phyloP scores from a whole-genome alignment of 2,113 vertebrate genomes.

The Ictalurus furcatus region DNA sequence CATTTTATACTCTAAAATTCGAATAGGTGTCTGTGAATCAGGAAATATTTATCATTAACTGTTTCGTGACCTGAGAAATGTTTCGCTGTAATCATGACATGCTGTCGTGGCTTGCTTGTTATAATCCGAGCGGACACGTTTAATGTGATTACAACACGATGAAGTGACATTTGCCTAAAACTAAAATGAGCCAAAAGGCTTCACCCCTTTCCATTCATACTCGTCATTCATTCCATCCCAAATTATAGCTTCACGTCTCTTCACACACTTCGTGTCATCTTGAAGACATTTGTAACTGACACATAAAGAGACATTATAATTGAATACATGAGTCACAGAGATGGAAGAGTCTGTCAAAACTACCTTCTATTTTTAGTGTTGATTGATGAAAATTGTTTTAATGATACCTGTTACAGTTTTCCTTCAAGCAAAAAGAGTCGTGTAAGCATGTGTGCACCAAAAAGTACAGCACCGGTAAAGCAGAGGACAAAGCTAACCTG shows the following conservation, averaged over 20 bases:
- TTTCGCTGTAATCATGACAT: not conserved
- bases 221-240: too few relatives aligned
- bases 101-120: not conserved
- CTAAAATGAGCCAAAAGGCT: not conserved
- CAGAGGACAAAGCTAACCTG: constrained; percentile 79
- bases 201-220: too few relatives aligned
- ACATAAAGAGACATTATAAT: not conserved
- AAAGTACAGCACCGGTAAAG: constrained; percentile 74
- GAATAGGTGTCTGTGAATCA: too few relatives aligned
- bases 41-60: too few relatives aligned
- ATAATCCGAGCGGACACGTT: not conserved
- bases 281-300: not conserved
- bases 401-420: constrained; percentile 75
- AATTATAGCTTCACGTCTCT: not conserved
- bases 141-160: not conserved
- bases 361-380: not conserved
- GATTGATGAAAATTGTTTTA: not conserved
- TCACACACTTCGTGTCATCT: not conserved
- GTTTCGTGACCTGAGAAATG: not conserved
- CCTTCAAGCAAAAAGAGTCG: constrained; percentile 78
- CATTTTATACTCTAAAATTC: not conserved
- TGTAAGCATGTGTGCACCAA: constrained; percentile 84
- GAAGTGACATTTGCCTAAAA: not conserved
- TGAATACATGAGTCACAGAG: not conserved
- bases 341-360: not conserved